A percentile compares a stretch with the other conserved stretches of the same genome.
These are phyloP conservation scores for Pseudonaja textilis DNA, from an alignment of 2,113 vertebrate species.

Conservation along the genomic window DNA sequence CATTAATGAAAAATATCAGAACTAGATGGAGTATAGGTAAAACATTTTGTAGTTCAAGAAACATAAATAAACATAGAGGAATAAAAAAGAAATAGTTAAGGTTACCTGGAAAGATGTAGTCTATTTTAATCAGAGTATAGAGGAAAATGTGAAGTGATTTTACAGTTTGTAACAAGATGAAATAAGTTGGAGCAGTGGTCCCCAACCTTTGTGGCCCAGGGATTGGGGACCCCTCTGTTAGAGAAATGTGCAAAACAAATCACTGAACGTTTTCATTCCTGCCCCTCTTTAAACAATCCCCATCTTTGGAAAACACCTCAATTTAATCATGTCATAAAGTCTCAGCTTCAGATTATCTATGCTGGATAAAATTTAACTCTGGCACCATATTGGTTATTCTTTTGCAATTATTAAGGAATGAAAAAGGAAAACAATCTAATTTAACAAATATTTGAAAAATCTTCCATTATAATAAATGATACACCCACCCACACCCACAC, in stretches of 20 bases:
- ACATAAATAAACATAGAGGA: background rate
- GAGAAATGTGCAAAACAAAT: background rate
- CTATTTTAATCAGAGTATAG: background rate
- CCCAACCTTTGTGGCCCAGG: background rate
- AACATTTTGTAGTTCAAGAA: background rate
- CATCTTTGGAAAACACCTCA: background rate
- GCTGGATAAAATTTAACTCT: background rate
- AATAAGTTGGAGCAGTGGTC: background rate
- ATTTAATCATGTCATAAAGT: background rate
- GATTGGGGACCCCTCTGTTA: background rate
- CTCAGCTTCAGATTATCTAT: background rate
- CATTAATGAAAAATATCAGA: background rate
- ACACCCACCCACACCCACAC: background rate
- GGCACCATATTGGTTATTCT: background rate
- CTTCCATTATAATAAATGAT: background rate
- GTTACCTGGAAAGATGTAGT: background rate
- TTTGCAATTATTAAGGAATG: background rate
- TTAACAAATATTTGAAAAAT: background rate
- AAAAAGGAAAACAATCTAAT: background rate
- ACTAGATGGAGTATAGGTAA: background rate
- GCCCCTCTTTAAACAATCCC: background rate
- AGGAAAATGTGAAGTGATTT: background rate
- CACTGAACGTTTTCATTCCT: background rate
- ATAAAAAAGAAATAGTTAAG: background rate
- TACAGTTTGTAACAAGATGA: background rate